These are phyloP conservation scores for Epinotia nisella DNA, from an alignment of 2,888 invertebrate species.

Conservation along the genomic window DNA sequence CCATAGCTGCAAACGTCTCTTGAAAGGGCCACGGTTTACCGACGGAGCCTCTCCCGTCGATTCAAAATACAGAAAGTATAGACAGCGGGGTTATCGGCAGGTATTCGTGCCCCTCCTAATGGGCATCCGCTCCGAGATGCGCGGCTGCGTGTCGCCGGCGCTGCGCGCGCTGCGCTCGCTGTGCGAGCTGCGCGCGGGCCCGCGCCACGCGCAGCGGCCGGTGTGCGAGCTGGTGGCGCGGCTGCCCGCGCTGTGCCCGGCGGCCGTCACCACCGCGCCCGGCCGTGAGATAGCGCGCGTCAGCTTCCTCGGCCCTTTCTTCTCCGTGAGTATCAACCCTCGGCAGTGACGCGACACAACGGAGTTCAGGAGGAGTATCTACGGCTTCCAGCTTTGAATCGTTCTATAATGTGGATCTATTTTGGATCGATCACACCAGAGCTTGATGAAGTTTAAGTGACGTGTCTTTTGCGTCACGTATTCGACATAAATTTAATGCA, in stretches of 20 bases:
- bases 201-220: constrained; percentile 88
- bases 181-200: constrained; percentile 90
- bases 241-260: constrained; percentile 87
- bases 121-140: constrained; percentile 82
- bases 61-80: background rate
- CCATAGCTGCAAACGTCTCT: too few species aligned
- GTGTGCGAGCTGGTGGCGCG: constrained; percentile 81
- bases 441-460: background rate
- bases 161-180: constrained; percentile 91
- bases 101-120: constrained; percentile 74
- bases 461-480: background rate
- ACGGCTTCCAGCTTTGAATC: too few species aligned
- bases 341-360: too few species aligned
- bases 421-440: background rate
- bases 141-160: constrained; percentile 89
- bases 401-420: background rate
- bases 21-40: background rate
- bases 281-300: constrained; percentile 95
- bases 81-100: constrained; percentile 58
- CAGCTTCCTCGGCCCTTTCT: constrained; percentile 95
- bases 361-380: background rate
- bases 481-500: background rate
- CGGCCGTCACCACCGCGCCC: constrained; percentile 88
- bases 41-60: background rate
- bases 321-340: constrained; percentile 85